Evolutionary conservation across 2,797 vertebrate genomes (phyloP), one percentile per base, ranked within the genome.

Genomic region (Oreortyx pictus): DNA sequence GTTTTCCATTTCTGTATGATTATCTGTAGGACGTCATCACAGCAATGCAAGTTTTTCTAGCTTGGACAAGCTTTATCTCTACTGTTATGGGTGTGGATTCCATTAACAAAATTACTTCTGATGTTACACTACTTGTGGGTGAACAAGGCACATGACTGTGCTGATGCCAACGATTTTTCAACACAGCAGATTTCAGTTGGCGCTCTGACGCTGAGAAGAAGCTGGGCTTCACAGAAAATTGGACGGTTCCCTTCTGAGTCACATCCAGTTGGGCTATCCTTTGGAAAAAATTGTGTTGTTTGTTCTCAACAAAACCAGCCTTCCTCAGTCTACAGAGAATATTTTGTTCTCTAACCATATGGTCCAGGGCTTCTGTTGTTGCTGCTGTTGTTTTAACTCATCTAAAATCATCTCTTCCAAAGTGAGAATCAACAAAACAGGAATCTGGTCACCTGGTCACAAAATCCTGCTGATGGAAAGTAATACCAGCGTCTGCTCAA

Each of bases 361-460:
- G 92, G 94, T 92, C 96, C 52, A 19, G 43, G 89, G 75, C 76
- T 88, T 93, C 91, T 86, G 86, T 67, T 95, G 82, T 46, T 84
- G 65, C 59, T 79, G 39, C 22, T 8, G 9, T 49, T 61, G 57
- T 41, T 96, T 85, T 92, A 25, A 56, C 61, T 87, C 85, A 89
- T 80, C 74, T 94, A 73, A 52, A 61, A 82, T 71, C 86, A 64
- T 92, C 90, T 82, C 68, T 86, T 94, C 65, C 65, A 88, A 82
- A 66, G 31, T 7, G 27, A 85, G 73, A 97, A 92, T 7, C 80
- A 93, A 94, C 56, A 77, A 96, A 96, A 88, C 65, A 94, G 95
- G 95, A 96, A 95, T 97, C 94, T 96, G 93, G 96, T 94, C 88
- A 91, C 37, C 93, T 96, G 96, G 92, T 93, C 76, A 78, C 27